Percentiles rank a stretch among this genome's conserved stretches.
phyloP scores from a whole-genome alignment of 2,113 vertebrate species.

The Gopherus evgoodei region DNA sequence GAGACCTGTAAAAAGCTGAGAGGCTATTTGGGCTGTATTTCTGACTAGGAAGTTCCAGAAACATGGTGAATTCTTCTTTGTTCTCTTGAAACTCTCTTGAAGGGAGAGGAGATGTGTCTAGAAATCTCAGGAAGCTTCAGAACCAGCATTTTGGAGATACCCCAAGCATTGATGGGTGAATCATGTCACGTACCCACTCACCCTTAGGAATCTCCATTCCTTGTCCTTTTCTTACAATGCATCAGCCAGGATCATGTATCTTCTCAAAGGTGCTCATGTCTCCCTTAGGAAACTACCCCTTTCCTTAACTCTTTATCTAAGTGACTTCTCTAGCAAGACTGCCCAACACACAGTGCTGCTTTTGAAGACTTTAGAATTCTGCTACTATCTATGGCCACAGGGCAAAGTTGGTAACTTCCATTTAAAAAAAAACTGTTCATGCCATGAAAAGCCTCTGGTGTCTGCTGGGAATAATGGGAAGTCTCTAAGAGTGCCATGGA shows the following conservation, averaged over 20 bases:
- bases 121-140: neutral
- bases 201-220: neutral
- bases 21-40: neutral
- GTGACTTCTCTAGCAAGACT: neutral
- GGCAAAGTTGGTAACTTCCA: neutral
- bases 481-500: neutral
- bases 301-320: neutral
- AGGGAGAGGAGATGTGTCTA: neutral
- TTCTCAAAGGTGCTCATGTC: constrained; percentile 10
- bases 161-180: neutral
- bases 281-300: neutral
- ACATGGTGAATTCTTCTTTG: neutral
- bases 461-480: neutral
- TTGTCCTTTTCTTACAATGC: neutral
- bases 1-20: neutral
- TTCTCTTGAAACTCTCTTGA: neutral
- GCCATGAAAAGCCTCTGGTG: constrained; percentile 33
- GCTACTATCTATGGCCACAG: neutral
- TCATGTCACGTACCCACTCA: neutral
- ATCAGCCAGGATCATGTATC: neutral
- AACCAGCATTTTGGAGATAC: neutral
- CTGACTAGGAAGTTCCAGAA: neutral
- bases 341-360: neutral
- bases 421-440: neutral
- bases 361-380: neutral